These are phyloP conservation scores for Stigmatopora nigra DNA, from an alignment of 2,113 vertebrate species.

Conservation along the genomic window DNA sequence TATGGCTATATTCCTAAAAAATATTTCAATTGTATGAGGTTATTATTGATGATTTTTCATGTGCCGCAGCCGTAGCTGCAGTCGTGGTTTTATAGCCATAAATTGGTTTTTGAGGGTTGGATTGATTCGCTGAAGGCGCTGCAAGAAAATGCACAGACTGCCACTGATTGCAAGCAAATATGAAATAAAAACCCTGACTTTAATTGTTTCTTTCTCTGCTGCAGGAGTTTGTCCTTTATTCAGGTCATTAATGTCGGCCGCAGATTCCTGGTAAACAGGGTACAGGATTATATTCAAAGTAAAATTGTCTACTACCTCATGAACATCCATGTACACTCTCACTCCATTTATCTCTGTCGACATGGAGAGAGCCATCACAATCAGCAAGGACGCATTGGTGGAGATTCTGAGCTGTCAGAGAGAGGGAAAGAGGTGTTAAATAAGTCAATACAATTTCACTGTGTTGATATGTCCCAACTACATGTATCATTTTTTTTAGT, in stretches of 20 bases:
- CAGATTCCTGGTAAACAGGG: conserved; percentile 87
- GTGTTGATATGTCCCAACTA: background rate
- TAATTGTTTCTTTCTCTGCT: background rate
- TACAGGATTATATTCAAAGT: conserved; percentile 97
- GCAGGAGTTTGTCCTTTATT: conserved; percentile 89
- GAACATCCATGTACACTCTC: conserved; percentile 93
- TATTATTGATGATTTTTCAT: too few relatives aligned
- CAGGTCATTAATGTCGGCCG: conserved; percentile 95
- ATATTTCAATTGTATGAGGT: too few relatives aligned
- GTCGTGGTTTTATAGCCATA: too few relatives aligned
- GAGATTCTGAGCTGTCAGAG: conserved; percentile 82
- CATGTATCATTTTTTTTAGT: conserved; percentile 61
- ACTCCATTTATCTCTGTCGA: conserved; percentile 94
- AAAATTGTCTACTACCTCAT: conserved; percentile 98
- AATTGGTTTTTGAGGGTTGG: too few relatives aligned
- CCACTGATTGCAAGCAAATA: too few relatives aligned
- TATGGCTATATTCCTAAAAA: too few relatives aligned
- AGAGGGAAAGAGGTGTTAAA: conserved; percentile 79
- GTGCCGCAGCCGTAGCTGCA: too few relatives aligned
- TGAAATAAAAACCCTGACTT: background rate
- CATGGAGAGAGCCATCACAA: conserved; percentile 92
- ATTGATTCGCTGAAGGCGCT: too few relatives aligned
- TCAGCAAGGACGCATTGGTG: conserved; percentile 79
- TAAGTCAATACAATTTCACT: background rate
- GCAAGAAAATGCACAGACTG: too few relatives aligned